phyloP scores from a whole-genome alignment of 1,140 invertebrate genomes.

The Drosophila elegans region DNA sequence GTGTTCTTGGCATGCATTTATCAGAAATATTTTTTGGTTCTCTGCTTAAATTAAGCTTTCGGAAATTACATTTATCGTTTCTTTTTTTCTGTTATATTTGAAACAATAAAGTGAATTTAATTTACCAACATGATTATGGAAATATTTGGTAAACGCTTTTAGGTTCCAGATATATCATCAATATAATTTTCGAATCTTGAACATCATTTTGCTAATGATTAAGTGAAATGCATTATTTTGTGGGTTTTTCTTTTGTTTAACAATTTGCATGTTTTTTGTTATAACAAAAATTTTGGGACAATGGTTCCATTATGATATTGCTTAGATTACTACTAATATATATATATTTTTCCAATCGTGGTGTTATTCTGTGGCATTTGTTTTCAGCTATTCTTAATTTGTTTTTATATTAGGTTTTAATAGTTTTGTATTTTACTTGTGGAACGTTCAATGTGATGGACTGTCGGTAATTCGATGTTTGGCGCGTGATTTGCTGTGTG shows the following conservation, averaged over 20 bases:
- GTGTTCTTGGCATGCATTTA: constrained; percentile 12
- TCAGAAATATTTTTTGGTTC: constrained; percentile 12
- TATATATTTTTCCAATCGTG: constrained; percentile 38
- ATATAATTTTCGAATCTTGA: constrained; percentile 57
- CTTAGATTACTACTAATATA: constrained; percentile 64
- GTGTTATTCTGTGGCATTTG: constrained; percentile 18
- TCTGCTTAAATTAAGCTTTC: constrained; percentile 15
- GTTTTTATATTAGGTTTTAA: constrained; percentile 18
- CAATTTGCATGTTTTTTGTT: constrained; percentile 42
- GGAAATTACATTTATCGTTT: not conserved
- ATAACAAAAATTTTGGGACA: constrained; percentile 19
- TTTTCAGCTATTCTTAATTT: constrained; percentile 30
- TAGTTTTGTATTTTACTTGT: constrained; percentile 20
- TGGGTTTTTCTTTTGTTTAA: constrained; percentile 34
- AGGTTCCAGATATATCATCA: constrained; percentile 59
- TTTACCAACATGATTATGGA: constrained; percentile 34
- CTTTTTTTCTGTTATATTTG: constrained; percentile 8
- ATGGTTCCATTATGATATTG: constrained; percentile 28
- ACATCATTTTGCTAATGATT: constrained; percentile 57
- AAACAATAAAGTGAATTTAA: constrained; percentile 26
- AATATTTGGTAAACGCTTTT: constrained; percentile 65
- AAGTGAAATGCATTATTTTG: constrained; percentile 57
- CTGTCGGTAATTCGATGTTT: constrained; percentile 84
- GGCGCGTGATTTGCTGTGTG: constrained; percentile 84
- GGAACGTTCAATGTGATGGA: constrained; percentile 79